A percentile compares a stretch with the other conserved stretches of the same genome.
phyloP scores from a whole-genome alignment of 2,888 invertebrate genomes.

The Clanis bilineata region DNA sequence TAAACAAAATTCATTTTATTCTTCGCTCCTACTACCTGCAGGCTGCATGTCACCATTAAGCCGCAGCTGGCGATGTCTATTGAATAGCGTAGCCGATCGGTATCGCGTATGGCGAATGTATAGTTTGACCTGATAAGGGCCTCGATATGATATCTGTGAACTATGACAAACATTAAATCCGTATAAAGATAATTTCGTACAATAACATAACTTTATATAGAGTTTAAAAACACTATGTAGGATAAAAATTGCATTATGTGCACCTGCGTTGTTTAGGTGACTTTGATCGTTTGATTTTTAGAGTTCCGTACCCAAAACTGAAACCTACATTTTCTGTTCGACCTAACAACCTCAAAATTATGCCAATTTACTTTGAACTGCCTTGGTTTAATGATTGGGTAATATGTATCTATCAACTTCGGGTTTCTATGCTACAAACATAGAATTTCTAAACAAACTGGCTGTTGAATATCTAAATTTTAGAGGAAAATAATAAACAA shows the following conservation, averaged over 20 bases:
- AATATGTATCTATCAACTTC: no score
- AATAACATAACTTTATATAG: background rate
- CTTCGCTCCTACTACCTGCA: background rate
- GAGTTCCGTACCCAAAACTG: no score
- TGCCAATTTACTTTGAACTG: no score
- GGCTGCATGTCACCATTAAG: background rate
- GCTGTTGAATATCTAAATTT: no score
- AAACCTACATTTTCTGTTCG: no score
- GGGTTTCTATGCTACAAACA: no score
- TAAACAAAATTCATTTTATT: background rate
- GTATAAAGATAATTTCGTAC: background rate
- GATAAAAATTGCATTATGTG: background rate
- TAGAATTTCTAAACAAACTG: no score
- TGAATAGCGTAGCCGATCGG: background rate
- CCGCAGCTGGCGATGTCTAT: background rate
- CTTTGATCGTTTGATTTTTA: background rate
- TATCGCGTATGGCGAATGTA: background rate
- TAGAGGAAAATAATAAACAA: no score
- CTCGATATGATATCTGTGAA: background rate
- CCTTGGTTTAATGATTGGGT: no score
- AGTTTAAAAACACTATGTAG: background rate
- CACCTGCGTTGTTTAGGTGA: conserved; percentile 1
- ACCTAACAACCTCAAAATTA: no score
- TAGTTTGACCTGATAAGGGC: background rate
- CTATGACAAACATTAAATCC: background rate